A percentile compares a stretch with the other conserved stretches of the same genome.
Conservation (phyloP, 2,888 invertebrate genomes). For the Acanthococcus lagerstroemiae region DNA sequence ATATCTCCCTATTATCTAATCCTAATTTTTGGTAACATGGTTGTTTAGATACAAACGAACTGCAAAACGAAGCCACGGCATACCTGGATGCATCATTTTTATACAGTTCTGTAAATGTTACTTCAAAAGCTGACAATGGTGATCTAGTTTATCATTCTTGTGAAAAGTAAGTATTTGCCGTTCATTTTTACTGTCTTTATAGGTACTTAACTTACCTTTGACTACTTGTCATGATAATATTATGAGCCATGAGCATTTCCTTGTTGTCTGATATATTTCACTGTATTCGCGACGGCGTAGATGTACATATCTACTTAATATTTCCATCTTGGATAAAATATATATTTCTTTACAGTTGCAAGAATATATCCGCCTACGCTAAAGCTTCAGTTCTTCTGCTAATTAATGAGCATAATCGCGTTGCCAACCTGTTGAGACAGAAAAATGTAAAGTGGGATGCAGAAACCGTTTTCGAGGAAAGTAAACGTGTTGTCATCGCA, state of each 20-base stretch:
- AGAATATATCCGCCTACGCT: not conserved
- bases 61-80: slow-evolving; percentile 10
- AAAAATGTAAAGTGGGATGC: not conserved
- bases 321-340: no score
- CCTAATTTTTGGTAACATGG: not conserved
- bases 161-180: not conserved
- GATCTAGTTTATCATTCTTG: not conserved
- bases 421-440: not conserved
- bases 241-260: no score
- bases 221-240: no score
- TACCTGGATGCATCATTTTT: slow-evolving; percentile 13
- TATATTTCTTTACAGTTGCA: not conserved
- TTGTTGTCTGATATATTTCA: no score
- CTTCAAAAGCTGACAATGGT: not conserved
- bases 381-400: not conserved
- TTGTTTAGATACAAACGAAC: not conserved
- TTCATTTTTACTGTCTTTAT: not conserved
- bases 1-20: no score
- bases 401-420: slow-evolving; percentile 4
- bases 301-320: no score
- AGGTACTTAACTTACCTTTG: no score
- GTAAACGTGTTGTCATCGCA: slow-evolving; percentile 1
- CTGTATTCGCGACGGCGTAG: no score
- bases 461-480: slow-evolving; percentile 8
- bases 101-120: slow-evolving; percentile 1